Evolutionary conservation across 2,113 vertebrate genomes (phyloP).

Genomic region (Neogobius melanostomus): DNA sequence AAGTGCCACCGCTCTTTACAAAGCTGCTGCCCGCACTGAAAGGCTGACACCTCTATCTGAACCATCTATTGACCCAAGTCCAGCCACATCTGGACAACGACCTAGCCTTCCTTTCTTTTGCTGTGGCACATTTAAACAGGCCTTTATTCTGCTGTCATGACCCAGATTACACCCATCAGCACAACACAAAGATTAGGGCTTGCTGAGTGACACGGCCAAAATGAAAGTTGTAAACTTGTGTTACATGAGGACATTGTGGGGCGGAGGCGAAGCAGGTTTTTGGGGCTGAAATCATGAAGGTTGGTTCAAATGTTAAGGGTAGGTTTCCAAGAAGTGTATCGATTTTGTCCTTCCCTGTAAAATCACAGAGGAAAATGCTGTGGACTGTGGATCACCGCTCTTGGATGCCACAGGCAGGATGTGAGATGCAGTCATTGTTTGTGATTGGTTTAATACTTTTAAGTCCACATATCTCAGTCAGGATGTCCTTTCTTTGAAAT

Average conservation of each 20-base stretch:
- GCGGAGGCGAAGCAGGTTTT: neutral
- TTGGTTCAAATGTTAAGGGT: neutral
- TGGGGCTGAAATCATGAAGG: neutral
- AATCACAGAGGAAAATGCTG: neutral
- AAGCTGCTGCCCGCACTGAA: slow-evolving; percentile 33
- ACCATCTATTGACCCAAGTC: slow-evolving; percentile 62
- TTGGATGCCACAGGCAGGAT: no score
- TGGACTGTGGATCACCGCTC: neutral
- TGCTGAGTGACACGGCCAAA: slow-evolving; percentile 41
- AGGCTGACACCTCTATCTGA: slow-evolving; percentile 64
- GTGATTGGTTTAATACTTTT: no score
- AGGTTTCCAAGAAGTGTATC: neutral
- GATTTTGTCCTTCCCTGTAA: neutral
- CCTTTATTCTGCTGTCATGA: slow-evolving; percentile 56
- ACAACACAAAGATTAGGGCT: slow-evolving; percentile 43
- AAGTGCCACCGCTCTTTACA: slow-evolving; percentile 41
- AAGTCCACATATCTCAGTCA: no score
- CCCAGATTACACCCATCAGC: slow-evolving; percentile 39
- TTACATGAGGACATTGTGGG: slow-evolving; percentile 7
- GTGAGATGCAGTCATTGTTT: no score
- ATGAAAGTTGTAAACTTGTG: slow-evolving; percentile 23
- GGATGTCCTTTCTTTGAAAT: no score
- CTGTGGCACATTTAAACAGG: slow-evolving; percentile 37
- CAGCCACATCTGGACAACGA: slow-evolving; percentile 42
- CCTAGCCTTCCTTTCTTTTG: slow-evolving; percentile 50